These are phyloP conservation scores for Peromyscus aztecus DNA, from an alignment of 2,797 vertebrate genomes.

Conservation along the genomic window DNA sequence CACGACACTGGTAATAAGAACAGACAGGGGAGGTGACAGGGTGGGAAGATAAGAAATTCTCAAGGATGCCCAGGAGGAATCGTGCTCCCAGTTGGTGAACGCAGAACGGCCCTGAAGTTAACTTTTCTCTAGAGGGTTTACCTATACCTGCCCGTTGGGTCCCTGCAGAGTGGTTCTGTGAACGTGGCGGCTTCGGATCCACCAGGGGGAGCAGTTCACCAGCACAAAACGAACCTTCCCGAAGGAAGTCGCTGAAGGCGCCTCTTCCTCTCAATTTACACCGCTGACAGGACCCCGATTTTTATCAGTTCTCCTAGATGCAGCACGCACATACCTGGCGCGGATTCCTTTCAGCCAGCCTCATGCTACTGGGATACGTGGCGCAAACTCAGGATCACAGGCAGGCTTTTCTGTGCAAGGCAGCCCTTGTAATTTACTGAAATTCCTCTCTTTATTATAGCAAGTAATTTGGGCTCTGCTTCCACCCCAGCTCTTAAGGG, in stretches of 20 bases:
- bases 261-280: constrained; percentile 86
- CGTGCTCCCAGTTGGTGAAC: not conserved
- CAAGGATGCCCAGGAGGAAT: constrained; percentile 45
- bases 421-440: constrained; percentile 80
- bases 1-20: constrained; percentile 58
- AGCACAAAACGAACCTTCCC: constrained; percentile 85
- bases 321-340: constrained; percentile 85
- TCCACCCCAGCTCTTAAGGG: constrained; percentile 82
- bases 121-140: not conserved
- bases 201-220: constrained; percentile 98
- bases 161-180: not conserved
- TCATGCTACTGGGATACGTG: constrained; percentile 64
- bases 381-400: not conserved
- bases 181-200: constrained; percentile 78
- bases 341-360: constrained; percentile 84
- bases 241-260: constrained; percentile 78
- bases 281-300: constrained; percentile 88
- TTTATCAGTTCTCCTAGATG: constrained; percentile 86
- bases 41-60: not conserved
- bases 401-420: constrained; percentile 66
- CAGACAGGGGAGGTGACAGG: not conserved
- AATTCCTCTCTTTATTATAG: constrained; percentile 82
- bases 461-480: constrained; percentile 81
- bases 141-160: not conserved
- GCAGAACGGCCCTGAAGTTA: constrained; percentile 42